phyloP scores from a whole-genome alignment of 2,113 vertebrate species.

The Notechis scutatus region DNA sequence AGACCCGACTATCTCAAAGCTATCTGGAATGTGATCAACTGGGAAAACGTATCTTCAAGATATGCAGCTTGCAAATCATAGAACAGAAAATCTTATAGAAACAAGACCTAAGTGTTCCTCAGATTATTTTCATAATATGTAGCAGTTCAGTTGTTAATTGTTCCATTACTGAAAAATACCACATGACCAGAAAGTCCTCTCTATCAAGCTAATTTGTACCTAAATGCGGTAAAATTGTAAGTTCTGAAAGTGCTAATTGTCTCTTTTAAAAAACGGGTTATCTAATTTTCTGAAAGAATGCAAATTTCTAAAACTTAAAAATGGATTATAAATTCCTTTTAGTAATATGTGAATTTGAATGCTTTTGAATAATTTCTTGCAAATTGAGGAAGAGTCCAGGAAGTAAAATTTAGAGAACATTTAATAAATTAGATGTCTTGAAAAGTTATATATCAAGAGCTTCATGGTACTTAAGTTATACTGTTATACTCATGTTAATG shows the following conservation, averaged over 20 bases:
- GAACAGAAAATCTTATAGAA: slow-evolving; percentile 28
- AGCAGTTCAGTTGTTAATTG: slow-evolving; percentile 35
- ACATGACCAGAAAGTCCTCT: slow-evolving; percentile 44
- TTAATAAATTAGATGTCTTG: neutral
- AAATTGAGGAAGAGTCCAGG: neutral
- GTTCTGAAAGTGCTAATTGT: slow-evolving; percentile 50
- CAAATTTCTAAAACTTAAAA: neutral
- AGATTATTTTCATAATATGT: slow-evolving; percentile 44
- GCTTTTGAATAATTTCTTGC: neutral
- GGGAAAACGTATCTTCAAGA: slow-evolving; percentile 90
- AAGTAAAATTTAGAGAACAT: neutral
- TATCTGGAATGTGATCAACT: slow-evolving; percentile 95
- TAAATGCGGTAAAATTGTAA: slow-evolving; percentile 37
- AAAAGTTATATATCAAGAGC: neutral
- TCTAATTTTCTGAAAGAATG: slow-evolving; percentile 8
- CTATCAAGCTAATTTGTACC: slow-evolving; percentile 52
- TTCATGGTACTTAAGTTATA: neutral
- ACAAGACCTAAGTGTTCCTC: slow-evolving; percentile 31
- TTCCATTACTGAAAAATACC: slow-evolving; percentile 41
- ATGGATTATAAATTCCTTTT: neutral
- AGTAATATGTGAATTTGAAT: neutral
- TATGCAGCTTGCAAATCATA: slow-evolving; percentile 83
- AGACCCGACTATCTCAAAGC: slow-evolving; percentile 96
- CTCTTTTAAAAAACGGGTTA: slow-evolving; percentile 21
- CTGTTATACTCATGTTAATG: neutral